Evolutionary conservation across 2,113 vertebrate genomes (phyloP).

Genomic region (Gulo gulo): DNA sequence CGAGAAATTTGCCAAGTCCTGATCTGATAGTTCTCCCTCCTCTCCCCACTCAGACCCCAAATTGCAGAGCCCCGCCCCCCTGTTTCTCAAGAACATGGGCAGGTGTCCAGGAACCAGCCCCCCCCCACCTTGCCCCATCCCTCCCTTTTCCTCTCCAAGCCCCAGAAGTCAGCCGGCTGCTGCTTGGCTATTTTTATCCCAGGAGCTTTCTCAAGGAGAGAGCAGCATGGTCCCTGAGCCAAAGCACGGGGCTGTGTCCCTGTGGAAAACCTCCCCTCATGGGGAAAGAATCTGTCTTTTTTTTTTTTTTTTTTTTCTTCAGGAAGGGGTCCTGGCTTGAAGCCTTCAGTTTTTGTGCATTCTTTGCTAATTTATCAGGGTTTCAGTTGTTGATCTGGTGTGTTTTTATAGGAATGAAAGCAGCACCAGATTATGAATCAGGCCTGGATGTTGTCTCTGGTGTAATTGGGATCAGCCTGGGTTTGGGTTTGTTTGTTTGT

Average conservation of each 20-base stretch:
- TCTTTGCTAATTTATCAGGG: background rate
- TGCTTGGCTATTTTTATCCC: conserved; percentile 72
- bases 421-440: background rate
- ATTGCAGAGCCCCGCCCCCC: background rate
- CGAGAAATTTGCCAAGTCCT: background rate
- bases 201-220: conserved; percentile 64
- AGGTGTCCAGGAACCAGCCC: background rate
- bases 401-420: background rate
- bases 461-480: background rate
- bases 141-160: background rate
- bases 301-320: too few relatives aligned
- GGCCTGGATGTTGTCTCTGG: background rate
- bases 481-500: background rate
- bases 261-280: conserved; percentile 74
- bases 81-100: conserved; percentile 23
- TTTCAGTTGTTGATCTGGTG: background rate
- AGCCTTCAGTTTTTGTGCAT: conserved; percentile 41
- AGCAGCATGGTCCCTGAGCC: background rate
- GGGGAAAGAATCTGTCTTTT: conserved; percentile 62
- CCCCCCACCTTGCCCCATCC: background rate
- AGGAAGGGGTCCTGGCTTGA: conserved; percentile 4
- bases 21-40: background rate
- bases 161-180: conserved; percentile 44
- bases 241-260: conserved; percentile 31
- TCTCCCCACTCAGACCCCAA: background rate